Evolutionary conservation across 2,113 vertebrate species (phyloP), one percentile per base, ranked within the genome.

Genomic region (Murina feae): DNA sequence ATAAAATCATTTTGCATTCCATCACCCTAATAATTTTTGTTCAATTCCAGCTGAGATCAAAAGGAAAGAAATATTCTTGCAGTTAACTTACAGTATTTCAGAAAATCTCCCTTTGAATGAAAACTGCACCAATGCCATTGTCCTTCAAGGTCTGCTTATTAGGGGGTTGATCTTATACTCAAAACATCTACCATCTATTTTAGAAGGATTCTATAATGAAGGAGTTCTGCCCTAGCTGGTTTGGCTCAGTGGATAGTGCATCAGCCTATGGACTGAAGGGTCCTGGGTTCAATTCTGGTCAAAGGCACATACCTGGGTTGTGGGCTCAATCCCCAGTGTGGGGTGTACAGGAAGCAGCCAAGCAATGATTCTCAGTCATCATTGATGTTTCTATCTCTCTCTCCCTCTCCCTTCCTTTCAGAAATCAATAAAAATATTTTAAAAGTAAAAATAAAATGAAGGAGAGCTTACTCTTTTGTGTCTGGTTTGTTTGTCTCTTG

Each of bases 11-110:
- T 95, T 92, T 84, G 18, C 37, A 71, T 91, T 94, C 55, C 37
- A 53, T 96, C 68, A 89, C 17, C 18, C 82, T 81, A 88, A 85
- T 44, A 94, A 86, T 51, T 79, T 94, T 42, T 72, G 55, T 86
- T 91, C 35, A 10, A 49, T 80, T 95, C 66, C 63, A 87, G 25
- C 89, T 89, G 84, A 95, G 91, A 90, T 82, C 68, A 90, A 75
- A 92, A 87, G 82, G 78, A 85, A 28, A 88, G n/a, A 30, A 35
- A 47, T 2, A 86, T 37, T 94, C 65, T 92, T 85, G 44, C 5
- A 2, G 28, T 55, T 72, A 30, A 30, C 13, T 35, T 1, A 25
- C 37, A 60, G 9, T 60, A 28, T 95, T 93, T 85, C 53, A 76
- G 32, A 80, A 93, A 93, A 44, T 53, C 49, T 83, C 66, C 93